Evolutionary conservation across 1,140 invertebrate genomes (phyloP).

Genomic region (Littorina saxatilis): DNA sequence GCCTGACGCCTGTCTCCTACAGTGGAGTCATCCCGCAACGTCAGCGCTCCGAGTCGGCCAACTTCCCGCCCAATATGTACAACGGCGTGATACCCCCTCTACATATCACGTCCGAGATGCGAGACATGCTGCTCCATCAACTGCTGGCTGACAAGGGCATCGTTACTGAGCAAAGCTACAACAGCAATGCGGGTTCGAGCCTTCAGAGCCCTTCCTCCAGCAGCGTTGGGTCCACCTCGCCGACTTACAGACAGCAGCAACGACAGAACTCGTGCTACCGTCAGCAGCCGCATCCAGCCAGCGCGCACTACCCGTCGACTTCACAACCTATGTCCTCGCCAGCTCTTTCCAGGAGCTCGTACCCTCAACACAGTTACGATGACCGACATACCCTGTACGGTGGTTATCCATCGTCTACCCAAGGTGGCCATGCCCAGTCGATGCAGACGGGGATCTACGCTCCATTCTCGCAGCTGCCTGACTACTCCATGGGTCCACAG

Average conservation of each 20-base stretch:
- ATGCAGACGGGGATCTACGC: constrained; percentile 4
- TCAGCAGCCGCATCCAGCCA: background rate
- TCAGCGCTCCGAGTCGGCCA: background rate
- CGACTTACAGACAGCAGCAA: background rate
- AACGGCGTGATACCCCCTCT: background rate
- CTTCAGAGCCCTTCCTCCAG: background rate
- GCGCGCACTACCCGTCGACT: background rate
- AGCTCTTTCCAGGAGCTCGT: background rate
- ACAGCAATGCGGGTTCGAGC: background rate
- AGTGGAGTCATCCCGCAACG: background rate
- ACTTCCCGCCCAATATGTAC: background rate
- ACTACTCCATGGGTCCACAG: background rate
- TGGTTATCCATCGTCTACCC: background rate
- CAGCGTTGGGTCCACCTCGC: background rate
- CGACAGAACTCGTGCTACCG: background rate
- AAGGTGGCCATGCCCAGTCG: background rate
- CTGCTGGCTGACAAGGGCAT: background rate
- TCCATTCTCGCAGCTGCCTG: background rate
- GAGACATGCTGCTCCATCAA: constrained; percentile 17
- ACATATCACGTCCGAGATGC: background rate
- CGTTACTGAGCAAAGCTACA: background rate
- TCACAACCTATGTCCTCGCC: too few species aligned
- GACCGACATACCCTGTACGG: background rate
- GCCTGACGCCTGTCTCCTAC: background rate
- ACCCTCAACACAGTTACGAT: background rate